Evolutionary conservation across 2,113 vertebrate species (phyloP), one percentile per base, ranked within the genome.

Genomic region (Thalassarche chlororhynchos): DNA sequence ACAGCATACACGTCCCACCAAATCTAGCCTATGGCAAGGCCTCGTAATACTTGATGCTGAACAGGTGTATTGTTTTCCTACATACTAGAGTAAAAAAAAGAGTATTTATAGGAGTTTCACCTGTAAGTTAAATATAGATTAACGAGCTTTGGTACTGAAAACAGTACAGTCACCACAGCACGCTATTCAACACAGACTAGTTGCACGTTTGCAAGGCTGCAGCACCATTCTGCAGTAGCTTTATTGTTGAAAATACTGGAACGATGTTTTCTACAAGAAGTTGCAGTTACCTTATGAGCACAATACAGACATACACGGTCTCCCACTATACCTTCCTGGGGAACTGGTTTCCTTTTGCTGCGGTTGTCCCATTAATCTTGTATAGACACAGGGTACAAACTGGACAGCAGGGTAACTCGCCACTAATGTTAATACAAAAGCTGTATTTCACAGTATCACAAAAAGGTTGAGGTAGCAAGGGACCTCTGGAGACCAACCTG

Each of bases 1-100:
- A 32, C 4, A 29, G 36, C 2, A 1, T 0, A 9, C 0, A 0
- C 6, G 60, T 52, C 60, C 55, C 55, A 90, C 58, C 65, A 82
- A 70, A 54, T 28, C 26, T 20, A 52, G 10, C 15, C 69, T 38
- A 38, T 1, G 34, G 78, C 21, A 61, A 55, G 31, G 55, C 21
- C n/a, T 46, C 47, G 32, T 25, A 64, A 18, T 8, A 49, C 44
- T 36, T 51, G 19, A 5, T 20, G 25, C 47, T 70, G 31, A 47
- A 46, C 42, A 74, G 14, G 9, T 12, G 16, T 4, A 14, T 2
- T 36, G 19, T 14, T 46, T 31, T 61, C 51, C 75, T 49, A n/a
- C 46, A 66, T 20, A 55, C 11, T 38, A 23, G 28, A 80, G 26
- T 19, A 40, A 61, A 44, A 44, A 79, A 79, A 36, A 21, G 11